A percentile compares a stretch with the other conserved stretches of the same genome.
phyloP scores from a whole-genome alignment of 1,140 invertebrate species.

The Odontomachus brunneus region DNA sequence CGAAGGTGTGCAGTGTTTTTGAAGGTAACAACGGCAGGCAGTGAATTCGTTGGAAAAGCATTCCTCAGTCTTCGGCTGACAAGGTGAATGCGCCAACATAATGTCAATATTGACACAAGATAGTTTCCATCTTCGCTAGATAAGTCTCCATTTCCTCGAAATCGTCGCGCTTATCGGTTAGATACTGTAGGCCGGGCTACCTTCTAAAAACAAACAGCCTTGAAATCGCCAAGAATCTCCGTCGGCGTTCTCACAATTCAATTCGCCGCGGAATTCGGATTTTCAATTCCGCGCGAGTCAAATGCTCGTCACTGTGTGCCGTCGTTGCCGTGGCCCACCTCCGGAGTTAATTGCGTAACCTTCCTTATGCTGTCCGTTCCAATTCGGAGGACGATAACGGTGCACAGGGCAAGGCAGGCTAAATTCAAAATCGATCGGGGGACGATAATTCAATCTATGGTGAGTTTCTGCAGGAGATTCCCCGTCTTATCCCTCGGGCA shows the following conservation, averaged over 20 bases:
- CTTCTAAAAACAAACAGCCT: constrained; percentile 7
- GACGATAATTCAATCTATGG: constrained; percentile 75
- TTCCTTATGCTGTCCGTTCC: constrained; percentile 16
- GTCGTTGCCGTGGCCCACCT: neutral
- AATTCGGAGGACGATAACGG: neutral
- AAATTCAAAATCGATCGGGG: constrained; percentile 67
- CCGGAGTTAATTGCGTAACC: constrained; percentile 27
- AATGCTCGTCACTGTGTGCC: no score
- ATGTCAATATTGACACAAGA: constrained; percentile 65
- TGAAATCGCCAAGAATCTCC: neutral
- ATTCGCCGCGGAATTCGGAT: neutral
- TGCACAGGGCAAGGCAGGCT: constrained; percentile 19
- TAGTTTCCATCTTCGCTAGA: constrained; percentile 28
- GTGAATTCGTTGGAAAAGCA: constrained; percentile 2
- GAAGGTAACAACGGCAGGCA: constrained; percentile 6
- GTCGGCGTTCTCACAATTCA: neutral
- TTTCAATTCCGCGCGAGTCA: neutral
- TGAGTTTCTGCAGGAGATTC: constrained; percentile 49
- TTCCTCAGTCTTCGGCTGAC: constrained; percentile 15
- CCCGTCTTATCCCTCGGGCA: constrained; percentile 60
- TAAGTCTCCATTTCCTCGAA: constrained; percentile 22
- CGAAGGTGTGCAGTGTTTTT: neutral
- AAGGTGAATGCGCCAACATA: constrained; percentile 23
- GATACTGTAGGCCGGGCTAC: neutral
- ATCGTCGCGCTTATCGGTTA: constrained; percentile 31